These are phyloP conservation scores for Lycorma delicatula DNA, from an alignment of 1,140 invertebrate species.

Conservation along the genomic window DNA sequence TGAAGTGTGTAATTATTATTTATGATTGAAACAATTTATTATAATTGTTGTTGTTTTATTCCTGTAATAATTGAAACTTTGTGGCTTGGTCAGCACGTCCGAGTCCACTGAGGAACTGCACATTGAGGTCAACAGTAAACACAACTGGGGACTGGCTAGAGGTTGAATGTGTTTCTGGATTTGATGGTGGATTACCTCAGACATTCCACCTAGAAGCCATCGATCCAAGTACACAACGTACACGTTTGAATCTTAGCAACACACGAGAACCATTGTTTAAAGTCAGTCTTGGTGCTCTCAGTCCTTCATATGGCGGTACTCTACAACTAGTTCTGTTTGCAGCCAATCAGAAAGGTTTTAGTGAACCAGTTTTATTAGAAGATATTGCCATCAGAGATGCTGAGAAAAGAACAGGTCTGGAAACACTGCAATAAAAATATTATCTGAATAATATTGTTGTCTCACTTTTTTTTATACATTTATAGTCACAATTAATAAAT, in stretches of 20 bases:
- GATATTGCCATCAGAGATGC: slow-evolving; percentile 80
- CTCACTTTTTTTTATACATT: too few species aligned
- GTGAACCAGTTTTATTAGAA: slow-evolving; percentile 68
- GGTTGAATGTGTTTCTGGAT: slow-evolving; percentile 62
- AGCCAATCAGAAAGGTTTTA: slow-evolving; percentile 77
- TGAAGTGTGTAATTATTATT: neutral
- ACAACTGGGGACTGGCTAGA: slow-evolving; percentile 57
- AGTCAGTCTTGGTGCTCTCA: slow-evolving; percentile 54
- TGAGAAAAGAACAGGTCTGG: slow-evolving; percentile 68
- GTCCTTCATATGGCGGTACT: slow-evolving; percentile 49
- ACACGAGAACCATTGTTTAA: slow-evolving; percentile 55
- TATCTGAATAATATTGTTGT: too few species aligned
- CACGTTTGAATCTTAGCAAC: slow-evolving; percentile 54
- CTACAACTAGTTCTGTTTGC: slow-evolving; percentile 72
- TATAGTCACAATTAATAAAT: too few species aligned
- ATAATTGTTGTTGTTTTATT: neutral
- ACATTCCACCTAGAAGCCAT: slow-evolving; percentile 72
- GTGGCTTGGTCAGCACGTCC: slow-evolving; percentile 54
- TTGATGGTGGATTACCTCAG: slow-evolving; percentile 77
- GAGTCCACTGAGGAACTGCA: slow-evolving; percentile 72
- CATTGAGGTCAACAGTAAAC: slow-evolving; percentile 59
- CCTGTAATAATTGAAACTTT: neutral
- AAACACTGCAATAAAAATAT: neutral
- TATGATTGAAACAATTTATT: neutral
- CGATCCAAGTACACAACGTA: slow-evolving; percentile 55